phyloP scores from a whole-genome alignment of 53 echinoderm and acorn worm species.

The Henricia sp. region DNA sequence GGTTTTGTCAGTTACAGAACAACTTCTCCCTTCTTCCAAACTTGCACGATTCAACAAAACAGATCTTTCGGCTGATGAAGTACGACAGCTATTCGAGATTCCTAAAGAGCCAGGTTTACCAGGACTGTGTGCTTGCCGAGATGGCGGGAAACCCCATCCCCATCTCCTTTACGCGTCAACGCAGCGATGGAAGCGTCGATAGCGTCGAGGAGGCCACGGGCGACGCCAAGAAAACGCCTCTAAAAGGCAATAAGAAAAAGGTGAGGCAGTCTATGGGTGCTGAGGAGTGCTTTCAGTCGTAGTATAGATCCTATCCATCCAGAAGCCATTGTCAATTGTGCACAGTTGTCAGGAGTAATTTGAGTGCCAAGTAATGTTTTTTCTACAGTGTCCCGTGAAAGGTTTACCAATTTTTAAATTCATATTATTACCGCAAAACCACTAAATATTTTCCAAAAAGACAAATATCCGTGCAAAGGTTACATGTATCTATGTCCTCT shows the following conservation, averaged over 20 bases:
- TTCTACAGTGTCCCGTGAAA: no score
- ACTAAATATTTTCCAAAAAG: no score
- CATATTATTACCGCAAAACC: no score
- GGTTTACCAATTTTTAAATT: no score
- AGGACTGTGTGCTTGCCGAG: conserved; percentile 91
- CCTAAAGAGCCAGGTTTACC: conserved; percentile 91
- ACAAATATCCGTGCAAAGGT: no score
- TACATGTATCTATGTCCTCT: no score
- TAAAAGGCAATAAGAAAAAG: conserved; percentile 77
- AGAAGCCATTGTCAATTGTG: no score
- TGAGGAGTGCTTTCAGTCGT: conserved; percentile 80
- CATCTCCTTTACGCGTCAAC: conserved; percentile 27
- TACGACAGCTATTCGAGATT: conserved; percentile 95
- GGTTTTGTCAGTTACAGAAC: no score
- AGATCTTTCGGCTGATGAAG: conserved; percentile 94
- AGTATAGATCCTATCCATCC: no score
- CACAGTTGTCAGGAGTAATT: no score
- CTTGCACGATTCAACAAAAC: background rate
- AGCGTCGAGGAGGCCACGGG: conserved; percentile 13
- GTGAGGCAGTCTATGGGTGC: conserved; percentile 88
- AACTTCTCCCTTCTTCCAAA: no score
- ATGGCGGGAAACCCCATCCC: conserved; percentile 89
- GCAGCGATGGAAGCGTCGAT: conserved; percentile 45
- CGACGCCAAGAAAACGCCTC: conserved; percentile 65
- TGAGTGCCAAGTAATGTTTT: no score